phyloP scores from a whole-genome alignment of 1,140 invertebrate genomes.

The Diabrotica virgifera region DNA sequence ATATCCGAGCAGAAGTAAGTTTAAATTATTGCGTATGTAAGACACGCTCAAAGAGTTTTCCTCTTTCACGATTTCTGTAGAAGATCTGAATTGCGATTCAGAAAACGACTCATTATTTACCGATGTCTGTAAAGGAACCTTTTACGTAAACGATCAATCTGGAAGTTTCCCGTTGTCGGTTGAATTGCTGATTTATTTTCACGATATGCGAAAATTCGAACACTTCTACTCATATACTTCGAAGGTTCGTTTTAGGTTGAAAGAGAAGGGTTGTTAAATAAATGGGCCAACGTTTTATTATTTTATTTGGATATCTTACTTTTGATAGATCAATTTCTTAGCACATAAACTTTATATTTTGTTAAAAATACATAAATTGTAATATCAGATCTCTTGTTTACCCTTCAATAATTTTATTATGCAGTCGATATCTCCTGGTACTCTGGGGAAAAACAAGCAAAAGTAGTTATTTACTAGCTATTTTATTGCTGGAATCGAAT shows the following conservation, averaged over 20 bases:
- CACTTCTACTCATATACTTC: constrained; percentile 4
- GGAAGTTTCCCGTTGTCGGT: constrained; percentile 24
- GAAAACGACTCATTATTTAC: constrained; percentile 28
- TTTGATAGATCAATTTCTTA: not conserved
- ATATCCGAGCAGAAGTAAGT: not conserved
- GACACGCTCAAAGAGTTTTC: constrained; percentile 9
- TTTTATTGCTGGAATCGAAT: no score
- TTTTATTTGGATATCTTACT: not conserved
- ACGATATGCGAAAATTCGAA: constrained; percentile 22
- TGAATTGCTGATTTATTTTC: constrained; percentile 28
- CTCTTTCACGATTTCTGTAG: constrained; percentile 11
- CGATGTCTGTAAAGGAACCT: constrained; percentile 23
- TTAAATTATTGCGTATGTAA: constrained; percentile 4
- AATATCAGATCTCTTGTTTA: not conserved
- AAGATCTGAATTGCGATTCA: constrained; percentile 26
- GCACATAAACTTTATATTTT: not conserved
- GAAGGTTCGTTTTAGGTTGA: constrained; percentile 3
- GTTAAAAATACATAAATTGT: no score
- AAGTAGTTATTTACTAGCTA: no score
- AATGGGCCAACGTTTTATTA: constrained; percentile 4
- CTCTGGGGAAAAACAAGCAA: no score
- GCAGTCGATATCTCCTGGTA: no score
- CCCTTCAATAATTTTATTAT: not conserved
- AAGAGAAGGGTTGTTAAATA: constrained; percentile 4
- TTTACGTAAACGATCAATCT: constrained; percentile 32